phyloP scores from a whole-genome alignment of 2,797 vertebrate species.

The Manis pentadactyla region DNA sequence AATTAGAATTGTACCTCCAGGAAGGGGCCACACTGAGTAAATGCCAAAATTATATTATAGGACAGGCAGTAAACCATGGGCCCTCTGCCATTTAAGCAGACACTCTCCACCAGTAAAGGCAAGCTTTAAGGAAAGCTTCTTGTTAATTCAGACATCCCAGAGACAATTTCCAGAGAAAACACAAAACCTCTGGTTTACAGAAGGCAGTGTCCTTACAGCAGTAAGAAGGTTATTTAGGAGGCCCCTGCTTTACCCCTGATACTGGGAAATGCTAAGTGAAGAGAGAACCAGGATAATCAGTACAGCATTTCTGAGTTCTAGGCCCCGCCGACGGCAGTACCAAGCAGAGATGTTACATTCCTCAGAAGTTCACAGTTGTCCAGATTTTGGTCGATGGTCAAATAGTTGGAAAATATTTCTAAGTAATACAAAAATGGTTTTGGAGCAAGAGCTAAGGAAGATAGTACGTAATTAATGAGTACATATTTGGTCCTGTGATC shows the following conservation, averaged over 20 bases:
- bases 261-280: neutral
- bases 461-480: neutral
- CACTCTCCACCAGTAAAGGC: neutral
- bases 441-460: neutral
- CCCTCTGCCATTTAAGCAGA: neutral
- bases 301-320: neutral
- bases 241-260: neutral
- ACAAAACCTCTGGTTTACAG: neutral
- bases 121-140: neutral
- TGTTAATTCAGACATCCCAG: neutral
- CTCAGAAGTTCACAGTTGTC: neutral
- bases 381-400: neutral
- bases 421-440: neutral
- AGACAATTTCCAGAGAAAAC: neutral
- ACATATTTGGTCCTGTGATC: neutral
- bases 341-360: neutral
- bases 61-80: neutral
- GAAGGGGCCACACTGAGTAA: neutral
- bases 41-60: neutral
- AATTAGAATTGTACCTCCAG: neutral
- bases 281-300: neutral
- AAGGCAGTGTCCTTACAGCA: neutral
- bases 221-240: neutral
- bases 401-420: neutral
- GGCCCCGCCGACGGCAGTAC: neutral